Evolutionary conservation across 2,888 invertebrate species (phyloP), one percentile per base, ranked within the genome.

Genomic region (Hymenopus coronatus): DNA sequence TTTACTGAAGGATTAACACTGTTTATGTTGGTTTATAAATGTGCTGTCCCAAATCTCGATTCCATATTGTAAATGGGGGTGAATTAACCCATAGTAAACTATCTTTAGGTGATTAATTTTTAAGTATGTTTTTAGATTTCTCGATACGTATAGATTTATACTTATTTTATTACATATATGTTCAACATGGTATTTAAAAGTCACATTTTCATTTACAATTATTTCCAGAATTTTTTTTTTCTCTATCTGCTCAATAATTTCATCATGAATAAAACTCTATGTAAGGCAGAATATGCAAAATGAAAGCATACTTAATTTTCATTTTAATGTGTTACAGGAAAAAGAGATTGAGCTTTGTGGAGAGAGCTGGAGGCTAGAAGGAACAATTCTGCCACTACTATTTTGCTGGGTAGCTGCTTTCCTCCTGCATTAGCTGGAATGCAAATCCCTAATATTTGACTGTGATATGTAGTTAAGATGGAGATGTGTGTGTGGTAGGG

Each of bases 311-410:
- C 12, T 12, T 40, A 40, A 83, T 33, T 28, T 28, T 86, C 40
- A 54, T 40, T 28, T 20, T 86, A 46, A 40, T 87, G 12, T 87
- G n/a, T 88, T 89, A 81, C 85, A 91, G 91, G 91, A 91, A 83
- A 89, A 90, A 85, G 91, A 91, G 90, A 91, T 91, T 28, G 90
- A 91, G 83, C 88, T 90, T 9, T 91, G 91, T 85, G 91, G 91
- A 40, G 82, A 82, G 33, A 82, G 87, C n/a, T 30, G 82, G 25
- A 30, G n/a, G 33, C 25, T 87, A 8, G 82, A 82, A 82, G 82
- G n/a, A 30, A 87, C n/a, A 25, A 20, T 87, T 27, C 30, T 87
- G 40, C 87, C 87, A 30, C 4, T 87, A 14, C 12, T 87, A 40
- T 40, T 87, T 15, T 87, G 87, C 27, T 87, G 87, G 87, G 30